Conservation (phyloP, 2,888 invertebrate genomes). For the Apamea sordens region DNA sequence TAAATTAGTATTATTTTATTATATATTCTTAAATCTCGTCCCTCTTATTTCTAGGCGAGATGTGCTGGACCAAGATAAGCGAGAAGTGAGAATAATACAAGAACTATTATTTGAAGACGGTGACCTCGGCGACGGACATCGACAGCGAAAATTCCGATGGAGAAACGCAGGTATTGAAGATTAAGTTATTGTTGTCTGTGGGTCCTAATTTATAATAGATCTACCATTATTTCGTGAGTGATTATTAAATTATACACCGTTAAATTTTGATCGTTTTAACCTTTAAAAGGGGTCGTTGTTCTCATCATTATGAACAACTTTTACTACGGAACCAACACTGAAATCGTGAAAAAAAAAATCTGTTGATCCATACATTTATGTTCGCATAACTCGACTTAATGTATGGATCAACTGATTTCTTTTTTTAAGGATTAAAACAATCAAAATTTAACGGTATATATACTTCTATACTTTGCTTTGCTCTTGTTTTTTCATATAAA, state of each 20-base stretch:
- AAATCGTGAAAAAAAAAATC: too few species aligned
- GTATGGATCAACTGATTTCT: too few species aligned
- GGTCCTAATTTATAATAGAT: not conserved
- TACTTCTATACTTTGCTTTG: not conserved
- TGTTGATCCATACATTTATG: too few species aligned
- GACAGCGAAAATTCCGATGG: constrained; percentile 96
- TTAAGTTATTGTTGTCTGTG: not conserved
- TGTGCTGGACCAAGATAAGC: constrained; percentile 96
- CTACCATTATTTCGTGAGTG: not conserved
- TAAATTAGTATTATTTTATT: too few species aligned
- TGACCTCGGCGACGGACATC: constrained; percentile 94
- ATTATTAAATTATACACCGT: not conserved
- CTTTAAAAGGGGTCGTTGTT: too few species aligned
- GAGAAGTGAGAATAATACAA: constrained; percentile 95
- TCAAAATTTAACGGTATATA: too few species aligned
- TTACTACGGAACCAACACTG: too few species aligned
- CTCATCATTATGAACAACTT: too few species aligned
- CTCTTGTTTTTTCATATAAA: not conserved
- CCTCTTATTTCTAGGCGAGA: constrained; percentile 90
- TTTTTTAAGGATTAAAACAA: too few species aligned
- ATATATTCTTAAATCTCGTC: not conserved
- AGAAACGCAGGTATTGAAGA: constrained; percentile 92
- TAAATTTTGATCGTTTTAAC: too few species aligned
- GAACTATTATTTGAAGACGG: constrained; percentile 97
- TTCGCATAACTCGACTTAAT: too few species aligned